Evolutionary conservation across 2,797 vertebrate genomes (phyloP), one percentile per base, ranked within the genome.

Genomic region (Neosilurus hyrtlii): DNA sequence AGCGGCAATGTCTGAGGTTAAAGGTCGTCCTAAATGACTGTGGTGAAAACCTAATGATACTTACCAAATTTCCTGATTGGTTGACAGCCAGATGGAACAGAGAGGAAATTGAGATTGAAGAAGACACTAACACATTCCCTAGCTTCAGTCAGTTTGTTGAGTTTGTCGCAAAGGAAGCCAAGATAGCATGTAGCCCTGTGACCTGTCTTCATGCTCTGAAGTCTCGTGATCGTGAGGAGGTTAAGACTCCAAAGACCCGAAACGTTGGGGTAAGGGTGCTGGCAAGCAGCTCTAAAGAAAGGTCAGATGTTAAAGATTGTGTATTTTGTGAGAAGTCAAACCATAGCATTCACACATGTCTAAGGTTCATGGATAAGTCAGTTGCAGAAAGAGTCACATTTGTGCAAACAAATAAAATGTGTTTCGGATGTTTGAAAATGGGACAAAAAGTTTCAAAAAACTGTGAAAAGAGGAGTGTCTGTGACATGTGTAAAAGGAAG

Each of bases 101-200:
- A 30, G 86, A 80, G 56, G 89, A 88, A 0, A 84, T 83, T 9
- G 82, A 89, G 14, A 24, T 79, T 6, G 82, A 87, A 85, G 83
- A 89, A n/a, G 12, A 62, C 20, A 26, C 0, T 0, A n/a, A 43
- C 1, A 7, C 5, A 0, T 89, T 88, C 30, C 86, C 87, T 4
- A 84, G n/a, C 0, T 90, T 90, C 52, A 80, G 73, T 14, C 12
- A 83, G 0, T 90, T 90, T 84, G 87, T 91, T 2, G 22, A 88
- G 11, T 88, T 86, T 11, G 6, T 88, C 2, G 59, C 62, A 65
- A 86, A 16, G 14, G 79, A 89, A 80, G 83, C 84, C 6, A 80
- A 87, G 37, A 85, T 83, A 56, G 72, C 61, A 0, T 84, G 83
- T 24, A 82, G 74, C 63, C 82, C 75, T 2, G 18, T 73, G 26